A percentile compares a stretch with the other conserved stretches of the same genome.
These are phyloP conservation scores for Stramonita haemastoma DNA, from an alignment of 2,888 invertebrate genomes.

Conservation along the genomic window DNA sequence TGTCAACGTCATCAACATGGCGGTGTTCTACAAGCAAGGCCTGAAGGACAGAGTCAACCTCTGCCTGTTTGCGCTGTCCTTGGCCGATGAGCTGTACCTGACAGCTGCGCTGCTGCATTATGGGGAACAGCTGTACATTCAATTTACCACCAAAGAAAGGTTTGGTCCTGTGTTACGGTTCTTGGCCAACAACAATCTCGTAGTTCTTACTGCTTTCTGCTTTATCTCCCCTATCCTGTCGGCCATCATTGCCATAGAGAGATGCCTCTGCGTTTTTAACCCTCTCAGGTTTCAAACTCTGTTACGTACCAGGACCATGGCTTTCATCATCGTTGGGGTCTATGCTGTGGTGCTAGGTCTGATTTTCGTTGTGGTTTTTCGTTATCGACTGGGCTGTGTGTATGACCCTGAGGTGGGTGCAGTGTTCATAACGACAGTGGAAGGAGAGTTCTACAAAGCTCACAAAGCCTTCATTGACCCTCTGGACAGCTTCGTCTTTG, in stretches of 20 bases:
- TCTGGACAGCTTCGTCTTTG: background rate
- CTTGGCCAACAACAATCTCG: background rate
- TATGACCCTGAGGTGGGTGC: background rate
- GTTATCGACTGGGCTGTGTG: background rate
- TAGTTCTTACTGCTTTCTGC: background rate
- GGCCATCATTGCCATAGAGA: background rate
- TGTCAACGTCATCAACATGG: conserved; percentile 28
- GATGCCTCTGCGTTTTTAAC: background rate
- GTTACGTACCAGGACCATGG: background rate
- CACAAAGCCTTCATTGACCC: background rate
- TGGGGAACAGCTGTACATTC: background rate
- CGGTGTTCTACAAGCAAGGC: conserved; percentile 25
- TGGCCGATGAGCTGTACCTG: background rate
- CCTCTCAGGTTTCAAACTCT: background rate
- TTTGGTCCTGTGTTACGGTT: background rate
- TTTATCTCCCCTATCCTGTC: background rate
- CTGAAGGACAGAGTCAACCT: conserved; percentile 11
- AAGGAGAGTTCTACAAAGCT: background rate
- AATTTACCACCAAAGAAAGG: conserved; percentile 4
- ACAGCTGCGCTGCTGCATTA: background rate
- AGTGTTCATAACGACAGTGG: background rate
- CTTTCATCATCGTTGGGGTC: background rate
- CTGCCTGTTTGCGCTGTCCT: conserved; percentile 19
- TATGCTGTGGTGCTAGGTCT: background rate
- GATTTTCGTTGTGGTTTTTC: background rate